Evolutionary conservation across 2,888 invertebrate species (phyloP).

Genomic region (Eudiplozoon nipponicum): DNA sequence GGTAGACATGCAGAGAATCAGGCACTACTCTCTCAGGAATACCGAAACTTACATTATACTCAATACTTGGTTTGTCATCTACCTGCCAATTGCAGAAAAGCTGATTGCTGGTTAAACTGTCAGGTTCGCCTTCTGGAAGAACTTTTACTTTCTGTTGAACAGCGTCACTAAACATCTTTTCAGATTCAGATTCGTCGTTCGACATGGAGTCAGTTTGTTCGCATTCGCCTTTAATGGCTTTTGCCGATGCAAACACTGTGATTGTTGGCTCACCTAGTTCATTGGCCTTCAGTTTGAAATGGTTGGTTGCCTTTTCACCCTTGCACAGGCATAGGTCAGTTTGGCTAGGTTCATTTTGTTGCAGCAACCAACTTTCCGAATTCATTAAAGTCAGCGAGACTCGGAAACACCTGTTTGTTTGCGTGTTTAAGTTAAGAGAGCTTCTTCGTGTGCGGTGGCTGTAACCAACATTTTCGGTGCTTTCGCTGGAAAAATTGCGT

Average conservation of each 20-base stretch:
- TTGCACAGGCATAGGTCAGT: constrained; percentile 10
- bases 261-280: constrained; percentile 6
- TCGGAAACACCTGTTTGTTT: too few species aligned
- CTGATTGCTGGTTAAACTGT: too few species aligned
- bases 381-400: too few species aligned
- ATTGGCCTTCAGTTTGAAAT: constrained; percentile 10
- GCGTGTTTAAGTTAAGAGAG: too few species aligned
- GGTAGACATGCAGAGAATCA: constrained; percentile 3
- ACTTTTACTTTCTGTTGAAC: constrained; percentile 7
- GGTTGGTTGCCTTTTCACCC: constrained; percentile 3
- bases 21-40: neutral
- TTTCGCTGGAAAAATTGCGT: too few species aligned
- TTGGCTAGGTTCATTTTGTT: too few species aligned
- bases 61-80: neutral
- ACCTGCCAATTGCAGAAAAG: too few species aligned
- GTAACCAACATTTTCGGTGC: too few species aligned
- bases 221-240: constrained; percentile 2
- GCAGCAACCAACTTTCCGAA: too few species aligned
- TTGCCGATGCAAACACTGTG: constrained; percentile 2
- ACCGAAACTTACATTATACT: neutral
- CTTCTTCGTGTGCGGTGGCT: too few species aligned
- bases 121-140: constrained; percentile 9
- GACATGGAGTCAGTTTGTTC: neutral
- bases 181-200: too few species aligned
- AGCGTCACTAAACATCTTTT: constrained; percentile 4